phyloP scores from a whole-genome alignment of 92 coral and sea anemone species.

The Palythoa heliodiscus region DNA sequence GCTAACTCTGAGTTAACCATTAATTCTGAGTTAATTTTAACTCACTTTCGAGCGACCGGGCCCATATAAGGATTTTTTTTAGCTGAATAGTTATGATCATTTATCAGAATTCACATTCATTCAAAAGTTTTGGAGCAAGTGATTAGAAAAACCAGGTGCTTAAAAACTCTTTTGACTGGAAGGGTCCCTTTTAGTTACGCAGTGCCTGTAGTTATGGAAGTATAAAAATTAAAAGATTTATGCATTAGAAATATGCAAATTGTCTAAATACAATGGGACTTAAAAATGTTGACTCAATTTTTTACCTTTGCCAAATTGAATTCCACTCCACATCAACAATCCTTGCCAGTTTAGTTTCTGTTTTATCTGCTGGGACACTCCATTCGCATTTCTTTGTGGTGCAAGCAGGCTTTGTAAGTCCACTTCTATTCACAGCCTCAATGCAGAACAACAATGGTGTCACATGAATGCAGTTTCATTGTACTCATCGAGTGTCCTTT shows the following conservation, averaged over 20 bases:
- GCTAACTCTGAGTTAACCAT: too few species aligned
- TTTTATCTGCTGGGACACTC: slow-evolving; percentile 41
- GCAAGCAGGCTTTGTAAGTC: slow-evolving; percentile 61
- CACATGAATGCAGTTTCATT: slow-evolving; percentile 65
- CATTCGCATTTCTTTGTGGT: slow-evolving; percentile 52
- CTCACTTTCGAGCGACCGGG: too few species aligned
- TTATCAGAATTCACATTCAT: neutral
- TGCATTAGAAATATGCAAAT: too few species aligned
- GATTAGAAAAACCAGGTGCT: neutral
- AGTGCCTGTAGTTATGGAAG: too few species aligned
- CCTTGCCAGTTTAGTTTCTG: slow-evolving; percentile 21
- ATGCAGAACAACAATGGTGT: slow-evolving; percentile 62
- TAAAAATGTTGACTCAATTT: neutral
- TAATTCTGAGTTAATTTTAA: too few species aligned
- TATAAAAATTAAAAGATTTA: too few species aligned
- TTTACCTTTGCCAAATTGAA: slow-evolving; percentile 25
- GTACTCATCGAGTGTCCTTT: slow-evolving; percentile 49
- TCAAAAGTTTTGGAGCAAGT: neutral
- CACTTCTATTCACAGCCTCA: slow-evolving; percentile 60
- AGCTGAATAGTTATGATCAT: neutral
- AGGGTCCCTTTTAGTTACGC: too few species aligned
- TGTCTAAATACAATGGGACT: neutral
- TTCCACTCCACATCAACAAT: slow-evolving; percentile 15
- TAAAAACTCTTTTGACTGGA: neutral
- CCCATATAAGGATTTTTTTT: neutral